phyloP scores from a whole-genome alignment of 2,113 vertebrate genomes.

The western clawed frog (Xenopus tropicalis) region UCB_Xtro_10.0 CM004449.2:33612501-33613000 shows the following conservation, averaged over 20 bases:
- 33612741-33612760: background rate
- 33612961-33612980: constrained; percentile 6
- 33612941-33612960: constrained; percentile 2
- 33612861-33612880: background rate
- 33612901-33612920: constrained; percentile 8
- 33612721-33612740: background rate
- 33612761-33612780: background rate
- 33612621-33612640: background rate
- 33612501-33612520: constrained; percentile 20
- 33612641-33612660: background rate
- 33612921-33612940: constrained; percentile 13
- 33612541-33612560: constrained; percentile 4
- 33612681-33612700: too few species aligned
- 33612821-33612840: background rate
- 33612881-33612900: constrained; percentile 1
- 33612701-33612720: background rate
- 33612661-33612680: background rate
- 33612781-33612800: background rate
- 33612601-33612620: background rate
- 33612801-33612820: background rate
- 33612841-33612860: background rate
- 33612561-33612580: constrained; percentile 9
- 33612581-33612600: constrained; percentile 11
- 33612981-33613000: constrained; percentile 17
- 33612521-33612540: constrained; percentile 44